phyloP scores from a whole-genome alignment of 2,113 vertebrate species.

The Saiga tatarica region DNA sequence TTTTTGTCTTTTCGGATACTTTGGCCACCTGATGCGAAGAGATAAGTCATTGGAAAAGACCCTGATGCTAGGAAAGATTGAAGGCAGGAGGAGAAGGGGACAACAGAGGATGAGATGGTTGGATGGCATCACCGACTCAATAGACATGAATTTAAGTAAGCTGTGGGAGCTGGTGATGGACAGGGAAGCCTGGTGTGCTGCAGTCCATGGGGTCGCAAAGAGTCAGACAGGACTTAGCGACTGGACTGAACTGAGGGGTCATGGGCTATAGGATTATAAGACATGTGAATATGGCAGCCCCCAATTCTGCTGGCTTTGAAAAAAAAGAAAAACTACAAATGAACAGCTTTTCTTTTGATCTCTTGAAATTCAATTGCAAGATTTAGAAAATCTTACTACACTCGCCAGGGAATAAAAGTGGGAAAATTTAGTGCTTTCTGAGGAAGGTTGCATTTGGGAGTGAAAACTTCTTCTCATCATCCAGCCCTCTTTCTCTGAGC shows the following conservation, averaged over 20 bases:
- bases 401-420: background rate
- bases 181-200: background rate
- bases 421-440: background rate
- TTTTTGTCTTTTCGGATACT: background rate
- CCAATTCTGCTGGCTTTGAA: background rate
- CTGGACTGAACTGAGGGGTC: background rate
- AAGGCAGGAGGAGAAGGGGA: background rate
- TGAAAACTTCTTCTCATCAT: background rate
- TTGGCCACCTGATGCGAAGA: background rate
- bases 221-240: background rate
- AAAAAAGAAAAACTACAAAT: background rate
- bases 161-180: background rate
- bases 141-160: background rate
- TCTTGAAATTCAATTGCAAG: constrained; percentile 48
- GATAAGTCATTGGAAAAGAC: background rate
- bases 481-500: background rate
- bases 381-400: constrained; percentile 38
- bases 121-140: background rate
- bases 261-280: background rate
- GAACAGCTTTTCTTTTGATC: constrained; percentile 10
- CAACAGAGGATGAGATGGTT: background rate
- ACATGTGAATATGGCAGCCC: background rate
- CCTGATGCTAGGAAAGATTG: background rate
- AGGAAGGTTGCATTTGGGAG: background rate
- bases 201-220: background rate